Evolutionary conservation across 2,888 invertebrate genomes (phyloP), one percentile per base, ranked within the genome.

Genomic region (Meganola albula): DNA sequence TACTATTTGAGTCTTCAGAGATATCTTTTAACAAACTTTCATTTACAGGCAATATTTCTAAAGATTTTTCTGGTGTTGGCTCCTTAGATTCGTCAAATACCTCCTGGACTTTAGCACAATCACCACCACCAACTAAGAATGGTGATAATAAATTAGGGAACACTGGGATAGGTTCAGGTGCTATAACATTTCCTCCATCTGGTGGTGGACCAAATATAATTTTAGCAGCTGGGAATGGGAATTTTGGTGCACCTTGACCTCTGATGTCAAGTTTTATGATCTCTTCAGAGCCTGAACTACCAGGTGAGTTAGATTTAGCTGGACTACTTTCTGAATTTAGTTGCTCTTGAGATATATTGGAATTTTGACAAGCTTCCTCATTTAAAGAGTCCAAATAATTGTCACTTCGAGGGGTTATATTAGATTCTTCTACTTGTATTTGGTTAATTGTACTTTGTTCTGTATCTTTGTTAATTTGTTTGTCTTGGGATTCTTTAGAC

Each of bases 211-310:
- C 84, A 56, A 83, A 80, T 42, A 86, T 76, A 27, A 85, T 83
- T 65, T 82, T 77, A 9, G 73, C 67, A 37, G 74, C 48, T 13
- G 74, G 66, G 35, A 80, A 56, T 2, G 71, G 52, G 41, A 72
- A 74, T 49, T 74, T 83, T 5, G 75, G 77, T 13, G 58, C 71
- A 16, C 69, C 79, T 44, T 75, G 70, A 1, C 87, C 87, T 60
- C 87, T 63, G 20, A 87, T 86, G 53, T 87, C 87, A 35, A 87
- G 44, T 40, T 84, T 85, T 29, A 87, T 86, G 4, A 87, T 78
- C 47, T 87, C 86, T 41, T 87, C 86, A 16, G 87, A 87, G 0
- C 63, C 74, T 26, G 82, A 77, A 48, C 70, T 75, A 5, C 48
- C 44, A 0, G 51, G 45, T 2, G 63, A 68, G 27, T 63, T 56